A percentile compares a stretch with the other conserved stretches of the same genome.
Evolutionary conservation across 2,888 invertebrate species (phyloP).

Genomic region (Drosophila longiperda): DNA sequence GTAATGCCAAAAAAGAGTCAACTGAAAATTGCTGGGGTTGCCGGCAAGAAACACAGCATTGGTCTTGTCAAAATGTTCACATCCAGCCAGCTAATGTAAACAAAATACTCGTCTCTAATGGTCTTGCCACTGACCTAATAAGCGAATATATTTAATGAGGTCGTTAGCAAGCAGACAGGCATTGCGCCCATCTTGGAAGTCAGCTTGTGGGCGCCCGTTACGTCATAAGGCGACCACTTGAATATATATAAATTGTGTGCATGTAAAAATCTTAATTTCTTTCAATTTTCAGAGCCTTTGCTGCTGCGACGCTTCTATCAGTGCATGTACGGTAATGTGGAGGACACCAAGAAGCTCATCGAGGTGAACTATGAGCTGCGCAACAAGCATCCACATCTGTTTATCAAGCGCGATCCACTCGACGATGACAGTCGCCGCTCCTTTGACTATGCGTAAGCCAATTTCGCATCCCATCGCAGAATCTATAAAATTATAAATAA

Average conservation of each 20-base stretch:
- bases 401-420: slow-evolving; percentile 85
- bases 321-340: slow-evolving; percentile 73
- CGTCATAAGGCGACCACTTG: slow-evolving; percentile 49
- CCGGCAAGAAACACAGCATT: background rate
- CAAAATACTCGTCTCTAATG: slow-evolving; percentile 8
- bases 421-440: slow-evolving; percentile 72
- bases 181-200: slow-evolving; percentile 24
- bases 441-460: slow-evolving; percentile 76
- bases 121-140: slow-evolving; percentile 16
- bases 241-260: background rate
- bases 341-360: slow-evolving; percentile 77
- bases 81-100: slow-evolving; percentile 21
- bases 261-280: slow-evolving; percentile 7
- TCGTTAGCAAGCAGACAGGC: slow-evolving; percentile 62
- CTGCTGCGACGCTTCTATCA: slow-evolving; percentile 79
- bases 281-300: slow-evolving; percentile 70
- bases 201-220: slow-evolving; percentile 41
- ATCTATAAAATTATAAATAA: background rate
- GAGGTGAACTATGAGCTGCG: slow-evolving; percentile 85
- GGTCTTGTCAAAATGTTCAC: slow-evolving; percentile 24
- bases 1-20: slow-evolving; percentile 2
- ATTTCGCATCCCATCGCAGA: background rate
- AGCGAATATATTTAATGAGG: slow-evolving; percentile 55
- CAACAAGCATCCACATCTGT: slow-evolving; percentile 86
- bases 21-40: background rate